Base-by-base conservation (phyloP, 1,140 invertebrate species). In the Bombus impatiens region DNA sequence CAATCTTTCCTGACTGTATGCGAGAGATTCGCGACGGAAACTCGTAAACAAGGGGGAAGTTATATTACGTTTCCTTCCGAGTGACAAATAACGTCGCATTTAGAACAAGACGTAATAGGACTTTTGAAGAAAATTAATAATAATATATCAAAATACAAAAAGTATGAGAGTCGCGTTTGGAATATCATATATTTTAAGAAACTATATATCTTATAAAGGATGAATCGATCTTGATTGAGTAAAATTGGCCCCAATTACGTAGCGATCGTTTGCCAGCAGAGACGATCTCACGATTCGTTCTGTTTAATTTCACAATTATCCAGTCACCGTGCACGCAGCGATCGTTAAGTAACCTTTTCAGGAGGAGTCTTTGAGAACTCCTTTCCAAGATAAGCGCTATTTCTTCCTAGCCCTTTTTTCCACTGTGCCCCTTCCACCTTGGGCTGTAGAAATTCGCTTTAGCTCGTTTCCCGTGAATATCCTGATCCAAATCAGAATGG, bases 391-490 rank as follows among this genome's bases (percentile, higher is more conserved):
- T 75, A 81, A 67, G 35, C 44, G 32, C 40, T 35, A 67, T 68
- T 68, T 78, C 68, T 37, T 53, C 28, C n/a, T 32, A 22, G 3
- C 13, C 28, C 22, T 40, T 25, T 8, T 37, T 28, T 28, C 59
- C 8, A 1, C 44, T 53, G 8, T 32, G 10, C 37, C 9, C 32
- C 32, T 67, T 78, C 47, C 67, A 32, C 59, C 82, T 80, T 44
- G 13, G 32, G 44, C 37, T 15, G 57, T 53, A 89, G 77, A 87
- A 76, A 78, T 74, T 82, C 79, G 37, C 75, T 84, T 87, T 79
- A 86, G 72, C 86, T 89, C 78, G 78, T 81, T 80, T 68, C 80
- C 72, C 84, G 86, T 71, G 88, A 86, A 80, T 87, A 84, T 81
- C 87, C 65, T 78, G 57, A 74, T 76, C 28, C 65, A 77, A 40